Conservation (phyloP, 2,888 invertebrate genomes). For the Eilema sororculum region DNA sequence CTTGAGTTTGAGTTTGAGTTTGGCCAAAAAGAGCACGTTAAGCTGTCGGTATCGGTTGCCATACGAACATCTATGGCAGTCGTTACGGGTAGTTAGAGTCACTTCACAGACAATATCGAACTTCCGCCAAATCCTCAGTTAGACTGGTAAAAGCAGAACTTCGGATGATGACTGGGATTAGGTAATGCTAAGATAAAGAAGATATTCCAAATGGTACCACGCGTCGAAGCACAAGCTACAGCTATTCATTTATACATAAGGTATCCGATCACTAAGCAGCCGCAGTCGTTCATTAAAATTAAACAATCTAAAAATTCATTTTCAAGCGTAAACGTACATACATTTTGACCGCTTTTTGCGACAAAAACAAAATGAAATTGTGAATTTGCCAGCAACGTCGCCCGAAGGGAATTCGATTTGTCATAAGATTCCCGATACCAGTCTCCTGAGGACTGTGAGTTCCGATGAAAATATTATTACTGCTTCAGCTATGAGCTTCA, state of each 20-base stretch:
- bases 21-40: too few species aligned
- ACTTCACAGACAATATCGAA: too few species aligned
- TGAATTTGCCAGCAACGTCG: background rate
- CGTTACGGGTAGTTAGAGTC: too few species aligned
- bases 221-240: background rate
- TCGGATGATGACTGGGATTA: too few species aligned
- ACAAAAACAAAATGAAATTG: constrained; percentile 3
- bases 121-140: too few species aligned
- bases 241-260: background rate
- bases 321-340: background rate
- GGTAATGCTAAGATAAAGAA: too few species aligned
- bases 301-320: background rate
- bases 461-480: background rate
- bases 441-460: background rate
- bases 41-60: too few species aligned
- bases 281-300: too few species aligned
- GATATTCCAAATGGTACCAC: too few species aligned
- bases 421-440: constrained; percentile 4
- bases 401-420: constrained; percentile 8
- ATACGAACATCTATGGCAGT: too few species aligned
- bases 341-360: background rate
- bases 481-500: background rate
- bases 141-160: too few species aligned
- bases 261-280: background rate
- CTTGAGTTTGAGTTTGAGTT: too few species aligned